These are phyloP conservation scores for Corythornis cristatus DNA, from an alignment of 2,113 vertebrate species.

Conservation along the genomic window DNA sequence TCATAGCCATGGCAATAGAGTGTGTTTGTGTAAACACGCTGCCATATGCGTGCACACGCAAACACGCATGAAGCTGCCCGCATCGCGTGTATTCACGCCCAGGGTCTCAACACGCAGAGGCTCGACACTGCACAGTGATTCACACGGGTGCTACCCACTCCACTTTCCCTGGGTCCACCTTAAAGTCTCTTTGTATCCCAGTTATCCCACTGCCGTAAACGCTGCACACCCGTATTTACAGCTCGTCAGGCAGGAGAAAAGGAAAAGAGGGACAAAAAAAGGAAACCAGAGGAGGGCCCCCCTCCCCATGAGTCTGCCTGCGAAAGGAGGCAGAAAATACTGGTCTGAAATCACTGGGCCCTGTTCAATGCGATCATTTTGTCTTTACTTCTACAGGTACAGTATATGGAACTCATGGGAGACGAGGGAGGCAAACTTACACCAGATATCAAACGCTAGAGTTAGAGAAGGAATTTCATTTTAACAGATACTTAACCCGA, in stretches of 20 bases:
- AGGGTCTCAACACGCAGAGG: neutral
- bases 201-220: neutral
- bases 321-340: conserved; percentile 4
- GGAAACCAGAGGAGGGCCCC: neutral
- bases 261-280: neutral
- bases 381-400: conserved; percentile 80
- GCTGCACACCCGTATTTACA: neutral
- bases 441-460: conserved; percentile 87
- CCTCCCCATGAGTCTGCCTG: neutral
- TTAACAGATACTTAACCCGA: conserved; percentile 87
- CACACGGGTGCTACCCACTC: neutral
- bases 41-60: neutral
- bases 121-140: neutral
- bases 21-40: neutral
- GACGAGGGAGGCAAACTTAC: conserved; percentile 86
- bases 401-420: conserved; percentile 83
- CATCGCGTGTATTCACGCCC: neutral
- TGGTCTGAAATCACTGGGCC: conserved; percentile 50
- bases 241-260: neutral
- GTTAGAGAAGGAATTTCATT: conserved; percentile 88
- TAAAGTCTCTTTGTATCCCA: neutral
- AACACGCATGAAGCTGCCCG: neutral
- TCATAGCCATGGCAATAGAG: neutral
- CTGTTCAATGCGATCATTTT: conserved; percentile 62
- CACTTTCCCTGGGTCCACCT: neutral